A percentile compares a stretch with the other conserved stretches of the same genome.
Conservation (phyloP, 2,888 invertebrate species). For the Zygogramma bicolorata region DNA sequence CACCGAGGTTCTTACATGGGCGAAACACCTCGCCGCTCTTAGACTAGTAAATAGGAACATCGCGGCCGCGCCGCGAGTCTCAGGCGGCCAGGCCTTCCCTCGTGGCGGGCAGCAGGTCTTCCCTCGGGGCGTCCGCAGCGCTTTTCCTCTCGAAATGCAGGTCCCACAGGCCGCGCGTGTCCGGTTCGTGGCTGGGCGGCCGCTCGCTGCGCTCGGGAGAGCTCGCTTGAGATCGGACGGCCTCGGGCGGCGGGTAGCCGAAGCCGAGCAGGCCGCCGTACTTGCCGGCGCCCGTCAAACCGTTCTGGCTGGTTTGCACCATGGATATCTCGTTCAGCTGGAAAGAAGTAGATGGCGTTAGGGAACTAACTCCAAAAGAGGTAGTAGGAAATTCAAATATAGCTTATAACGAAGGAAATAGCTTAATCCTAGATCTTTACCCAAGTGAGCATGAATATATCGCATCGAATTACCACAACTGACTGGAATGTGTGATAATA, state of each 20-base stretch:
- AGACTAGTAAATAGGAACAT: slow-evolving; percentile 70
- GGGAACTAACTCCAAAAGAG: no score
- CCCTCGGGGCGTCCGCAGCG: slow-evolving; percentile 63
- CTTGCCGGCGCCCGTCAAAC: slow-evolving; percentile 71
- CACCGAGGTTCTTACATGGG: neutral
- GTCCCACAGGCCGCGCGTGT: slow-evolving; percentile 68
- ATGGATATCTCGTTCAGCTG: slow-evolving; percentile 87
- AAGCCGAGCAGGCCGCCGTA: slow-evolving; percentile 85
- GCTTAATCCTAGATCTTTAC: no score
- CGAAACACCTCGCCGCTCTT: slow-evolving; percentile 40
- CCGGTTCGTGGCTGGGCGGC: slow-evolving; percentile 65
- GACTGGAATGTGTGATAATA: no score
- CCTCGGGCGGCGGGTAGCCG: slow-evolving; percentile 74
- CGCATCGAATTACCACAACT: no score
- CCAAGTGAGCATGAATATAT: no score
- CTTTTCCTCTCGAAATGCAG: slow-evolving; percentile 71
- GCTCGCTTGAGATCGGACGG: slow-evolving; percentile 69
- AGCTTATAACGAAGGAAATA: no score
- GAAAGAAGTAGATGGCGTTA: slow-evolving; percentile 51
- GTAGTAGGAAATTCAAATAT: no score
- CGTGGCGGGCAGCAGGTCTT: slow-evolving; percentile 72
- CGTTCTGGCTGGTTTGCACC: slow-evolving; percentile 79
- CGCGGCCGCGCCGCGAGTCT: slow-evolving; percentile 58
- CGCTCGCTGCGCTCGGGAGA: slow-evolving; percentile 68
- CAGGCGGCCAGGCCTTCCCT: slow-evolving; percentile 83